Base-by-base conservation (phyloP, 1,140 invertebrate genomes). In the Pomacea maculata region DNA sequence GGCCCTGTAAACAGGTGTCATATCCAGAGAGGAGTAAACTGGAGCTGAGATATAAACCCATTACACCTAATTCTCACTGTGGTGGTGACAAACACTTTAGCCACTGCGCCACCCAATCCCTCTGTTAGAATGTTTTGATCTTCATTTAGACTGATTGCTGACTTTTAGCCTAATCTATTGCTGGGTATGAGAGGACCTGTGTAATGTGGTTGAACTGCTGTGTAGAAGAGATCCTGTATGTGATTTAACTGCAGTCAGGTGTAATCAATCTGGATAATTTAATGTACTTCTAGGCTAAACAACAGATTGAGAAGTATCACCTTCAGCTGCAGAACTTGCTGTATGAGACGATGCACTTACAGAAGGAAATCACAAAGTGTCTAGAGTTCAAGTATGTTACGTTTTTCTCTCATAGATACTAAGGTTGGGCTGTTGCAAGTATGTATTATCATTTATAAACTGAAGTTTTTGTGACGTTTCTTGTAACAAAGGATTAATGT, bases 321-420 rank as follows among this genome's bases (percentile, higher is more conserved):
- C 91, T 99, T 34, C 95, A 97, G 85, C 93, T 98, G 78, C 97
- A 99, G 91, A 99, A 99, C 92, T 92, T 99, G n/a, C 90, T 98
- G 1, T 99, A 99, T 91, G 98, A 99, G 93, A 95, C 96, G 17
- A 95, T 96, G 89, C 97, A 99, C 93, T 92, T 99, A 4, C 95
- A 97, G 83, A 97, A 97, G 86, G 97, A 99, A 94, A 96, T 98
- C 19, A 94, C 95, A 5, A 97, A 97, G 89, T 98, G 97, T 91
- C 92, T 97, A 54, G 96, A 98, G 88, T 81, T 14, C 15, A 75
- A 65, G 45, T 82, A 61, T 1, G 57, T 9, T 61, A 6, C 34
- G 25, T 45, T 45, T 45, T 45, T 45, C 34, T 45, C 3, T 45
- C 34, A 45, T 45, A 45, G 34, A 45, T 45, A 45, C 34, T 45